These are phyloP conservation scores for Hystrix cristata DNA, from an alignment of 2,113 vertebrate genomes.

Conservation along the genomic window DNA sequence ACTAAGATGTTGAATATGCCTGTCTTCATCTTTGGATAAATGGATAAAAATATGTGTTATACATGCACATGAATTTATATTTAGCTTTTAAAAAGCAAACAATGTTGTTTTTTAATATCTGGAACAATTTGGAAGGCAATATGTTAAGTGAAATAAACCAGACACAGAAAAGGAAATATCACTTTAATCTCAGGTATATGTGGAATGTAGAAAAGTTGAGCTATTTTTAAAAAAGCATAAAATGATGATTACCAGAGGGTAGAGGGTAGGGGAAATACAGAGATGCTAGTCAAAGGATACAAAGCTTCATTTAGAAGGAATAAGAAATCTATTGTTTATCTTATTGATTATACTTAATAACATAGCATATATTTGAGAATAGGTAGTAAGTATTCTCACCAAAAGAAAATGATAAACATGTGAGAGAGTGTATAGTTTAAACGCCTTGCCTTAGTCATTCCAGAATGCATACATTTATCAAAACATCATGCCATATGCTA, in stretches of 20 bases:
- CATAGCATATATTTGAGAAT: neutral
- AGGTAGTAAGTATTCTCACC: neutral
- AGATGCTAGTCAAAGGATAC: neutral
- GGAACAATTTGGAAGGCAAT: neutral
- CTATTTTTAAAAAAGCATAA: neutral
- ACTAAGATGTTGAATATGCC: neutral
- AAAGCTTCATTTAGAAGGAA: neutral
- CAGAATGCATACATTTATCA: neutral
- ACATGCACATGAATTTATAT: neutral
- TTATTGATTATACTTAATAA: neutral
- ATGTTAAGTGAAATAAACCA: neutral
- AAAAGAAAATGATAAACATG: neutral
- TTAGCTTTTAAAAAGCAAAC: neutral
- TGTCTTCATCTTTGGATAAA: neutral
- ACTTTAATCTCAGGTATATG: neutral
- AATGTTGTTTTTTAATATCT: neutral
- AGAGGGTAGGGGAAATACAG: accelerated
- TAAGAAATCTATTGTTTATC: neutral
- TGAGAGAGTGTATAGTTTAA: neutral
- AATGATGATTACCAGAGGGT: neutral
- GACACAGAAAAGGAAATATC: neutral
- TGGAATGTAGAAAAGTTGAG: neutral
- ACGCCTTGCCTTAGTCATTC: neutral
- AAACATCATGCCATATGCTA: neutral
- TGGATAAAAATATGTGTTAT: neutral